A percentile compares a stretch with the other conserved stretches of the same genome.
These are phyloP conservation scores for Nyctalus aviator DNA, from an alignment of 2,797 vertebrate species.

Conservation along the genomic window DNA sequence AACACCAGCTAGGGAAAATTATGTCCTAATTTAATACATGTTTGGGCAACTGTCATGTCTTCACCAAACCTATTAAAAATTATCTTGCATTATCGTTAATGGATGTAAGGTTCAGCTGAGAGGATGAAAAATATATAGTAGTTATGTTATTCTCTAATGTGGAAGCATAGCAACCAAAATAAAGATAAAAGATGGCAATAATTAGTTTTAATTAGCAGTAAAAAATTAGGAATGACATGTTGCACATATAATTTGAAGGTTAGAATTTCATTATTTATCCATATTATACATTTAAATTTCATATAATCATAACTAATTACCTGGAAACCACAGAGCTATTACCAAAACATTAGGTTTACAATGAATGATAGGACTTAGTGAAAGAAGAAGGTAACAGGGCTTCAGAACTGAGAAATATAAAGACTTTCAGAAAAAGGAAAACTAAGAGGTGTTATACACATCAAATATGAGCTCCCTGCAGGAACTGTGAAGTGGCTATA, in stretches of 20 bases:
- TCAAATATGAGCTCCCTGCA: background rate
- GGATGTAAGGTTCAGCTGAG: background rate
- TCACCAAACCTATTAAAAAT: background rate
- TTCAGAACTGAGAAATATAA: background rate
- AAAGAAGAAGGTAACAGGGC: background rate
- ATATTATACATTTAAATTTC: background rate
- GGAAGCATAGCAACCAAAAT: background rate
- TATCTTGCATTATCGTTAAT: background rate
- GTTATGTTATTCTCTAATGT: background rate
- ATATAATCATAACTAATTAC: background rate
- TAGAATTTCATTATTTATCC: background rate
- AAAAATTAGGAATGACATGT: constrained; percentile 23
- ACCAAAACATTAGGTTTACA: background rate
- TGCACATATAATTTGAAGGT: background rate
- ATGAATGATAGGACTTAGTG: background rate
- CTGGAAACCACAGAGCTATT: background rate
- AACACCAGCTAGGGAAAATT: background rate
- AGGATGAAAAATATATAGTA: background rate
- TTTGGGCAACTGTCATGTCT: background rate
- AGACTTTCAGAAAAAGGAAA: background rate
- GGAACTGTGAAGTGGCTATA: background rate
- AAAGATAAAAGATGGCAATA: background rate
- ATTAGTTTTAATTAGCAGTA: background rate
- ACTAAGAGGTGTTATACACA: background rate
- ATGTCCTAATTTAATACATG: background rate